These are phyloP conservation scores for Phataginus tetradactyla DNA, from an alignment of 2,797 vertebrate species.

Conservation along the genomic window DNA sequence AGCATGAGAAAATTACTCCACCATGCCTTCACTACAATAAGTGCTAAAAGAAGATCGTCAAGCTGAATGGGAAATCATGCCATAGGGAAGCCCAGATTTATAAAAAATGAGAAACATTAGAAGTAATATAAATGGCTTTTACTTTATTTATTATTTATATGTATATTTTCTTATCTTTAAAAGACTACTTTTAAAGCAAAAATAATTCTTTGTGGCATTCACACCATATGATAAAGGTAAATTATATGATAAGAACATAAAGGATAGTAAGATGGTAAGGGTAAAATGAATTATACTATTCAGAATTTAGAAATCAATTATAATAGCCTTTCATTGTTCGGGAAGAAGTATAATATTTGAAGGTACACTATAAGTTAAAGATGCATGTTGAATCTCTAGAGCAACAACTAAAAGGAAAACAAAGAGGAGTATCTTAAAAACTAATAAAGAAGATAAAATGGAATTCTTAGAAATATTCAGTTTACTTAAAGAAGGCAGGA, in stretches of 20 bases:
- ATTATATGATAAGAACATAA: background rate
- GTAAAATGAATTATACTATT: background rate
- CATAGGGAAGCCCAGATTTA: background rate
- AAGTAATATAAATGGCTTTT: background rate
- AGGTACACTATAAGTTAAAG: background rate
- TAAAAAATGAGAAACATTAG: background rate
- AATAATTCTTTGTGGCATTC: background rate
- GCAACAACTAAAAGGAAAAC: background rate
- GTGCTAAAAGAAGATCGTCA: background rate
- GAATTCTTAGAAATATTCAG: background rate
- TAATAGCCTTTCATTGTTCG: background rate
- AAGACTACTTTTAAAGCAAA: background rate
- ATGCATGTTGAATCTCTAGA: background rate
- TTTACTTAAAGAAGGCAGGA: background rate
- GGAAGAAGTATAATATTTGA: background rate
- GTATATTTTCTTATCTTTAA: background rate
- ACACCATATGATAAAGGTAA: background rate
- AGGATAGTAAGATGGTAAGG: background rate
- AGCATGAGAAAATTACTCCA: background rate
- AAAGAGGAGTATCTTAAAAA: background rate
- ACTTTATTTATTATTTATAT: background rate
- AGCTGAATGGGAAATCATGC: background rate
- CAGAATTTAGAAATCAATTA: background rate
- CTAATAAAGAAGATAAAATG: background rate
- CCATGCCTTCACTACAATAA: background rate